Base-by-base conservation (phyloP, 37 sponge, comb jelly and placozoan species). In the Haliclona indistincta region DNA sequence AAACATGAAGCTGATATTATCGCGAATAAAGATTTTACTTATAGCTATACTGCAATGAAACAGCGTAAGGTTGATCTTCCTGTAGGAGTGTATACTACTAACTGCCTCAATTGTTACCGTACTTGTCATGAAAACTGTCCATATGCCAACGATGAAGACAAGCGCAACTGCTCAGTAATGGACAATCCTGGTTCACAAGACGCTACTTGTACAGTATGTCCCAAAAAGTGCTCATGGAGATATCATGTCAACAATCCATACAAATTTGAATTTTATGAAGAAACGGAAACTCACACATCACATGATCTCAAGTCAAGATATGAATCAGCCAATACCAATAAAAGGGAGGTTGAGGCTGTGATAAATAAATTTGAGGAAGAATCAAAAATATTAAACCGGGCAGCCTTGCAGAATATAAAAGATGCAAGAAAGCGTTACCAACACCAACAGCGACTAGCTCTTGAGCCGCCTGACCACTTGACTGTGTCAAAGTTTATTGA, bases 401-500 rank as follows among this genome's bases (percentile, higher is more conserved):
- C 51, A 30, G 65, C 80, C 5, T 19, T 80, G 20, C 37, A 63
- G 4, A 54, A 56, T 26, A 70, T 79, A 13, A 1, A 37, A 0
- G 10, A 75, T 64, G 73, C 49, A 11, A 74, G 43, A 19, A 19
- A 63, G 23, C 29, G 63, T 35, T 19, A 75, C 38, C 17, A 78
- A 36, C 56, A 54, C 10, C 43, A 84, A 29, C 64, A 81, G 39
- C 64, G 86, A 56, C 85, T 85, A n/a, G 86, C 91, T 29, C 78
- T 91, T 6, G 77, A 81, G 30, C 86, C 86, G 30, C 36, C 77
- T 84, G 7, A 38, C 1, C 26, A 55, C 5, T 74, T 60, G n/a
- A n/a, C n/a, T n/a, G n/a, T n/a, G n/a, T n/a, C n/a, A n/a, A 73
- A 84, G 22, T 89, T 84, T 63, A 81, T 91, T 71, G 82, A 91